These are phyloP conservation scores for Monoplex corrugatus DNA, from an alignment of 2,888 invertebrate species.

Conservation along the genomic window DNA sequence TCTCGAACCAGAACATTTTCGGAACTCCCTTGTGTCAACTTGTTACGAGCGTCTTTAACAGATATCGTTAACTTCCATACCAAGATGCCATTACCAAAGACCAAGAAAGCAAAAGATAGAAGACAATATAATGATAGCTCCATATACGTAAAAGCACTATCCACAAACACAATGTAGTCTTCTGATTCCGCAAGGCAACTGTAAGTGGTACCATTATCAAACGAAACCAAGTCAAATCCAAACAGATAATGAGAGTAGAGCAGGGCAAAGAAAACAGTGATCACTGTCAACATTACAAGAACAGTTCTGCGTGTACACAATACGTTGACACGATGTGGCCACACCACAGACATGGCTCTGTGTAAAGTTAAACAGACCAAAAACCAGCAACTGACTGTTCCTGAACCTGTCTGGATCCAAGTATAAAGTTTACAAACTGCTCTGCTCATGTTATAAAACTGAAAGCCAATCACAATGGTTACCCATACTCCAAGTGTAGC, in stretches of 20 bases:
- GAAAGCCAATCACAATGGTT: background rate
- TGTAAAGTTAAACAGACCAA: background rate
- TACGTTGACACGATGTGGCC: slow-evolving; percentile 16
- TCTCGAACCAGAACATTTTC: background rate
- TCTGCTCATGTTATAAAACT: too few relatives aligned
- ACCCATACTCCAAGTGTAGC: background rate
- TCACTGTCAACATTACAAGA: background rate
- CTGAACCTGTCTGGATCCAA: background rate
- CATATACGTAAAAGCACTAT: background rate
- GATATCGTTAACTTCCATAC: background rate
- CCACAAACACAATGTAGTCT: background rate
- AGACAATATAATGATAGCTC: background rate
- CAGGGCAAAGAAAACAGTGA: background rate
- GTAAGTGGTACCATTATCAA: background rate
- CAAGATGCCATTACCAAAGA: background rate
- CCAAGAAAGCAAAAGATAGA: background rate
- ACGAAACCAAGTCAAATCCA: background rate
- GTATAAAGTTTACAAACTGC: background rate
- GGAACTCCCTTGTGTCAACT: background rate
- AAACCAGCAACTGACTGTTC: background rate
- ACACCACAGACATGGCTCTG: slow-evolving; percentile 23
- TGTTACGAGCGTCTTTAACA: background rate
- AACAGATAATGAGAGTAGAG: slow-evolving; percentile 1
- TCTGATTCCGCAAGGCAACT: background rate
- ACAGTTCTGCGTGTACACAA: background rate